phyloP scores from a whole-genome alignment of 2,888 invertebrate species.

The Polydrusus pterygomalis region DNA sequence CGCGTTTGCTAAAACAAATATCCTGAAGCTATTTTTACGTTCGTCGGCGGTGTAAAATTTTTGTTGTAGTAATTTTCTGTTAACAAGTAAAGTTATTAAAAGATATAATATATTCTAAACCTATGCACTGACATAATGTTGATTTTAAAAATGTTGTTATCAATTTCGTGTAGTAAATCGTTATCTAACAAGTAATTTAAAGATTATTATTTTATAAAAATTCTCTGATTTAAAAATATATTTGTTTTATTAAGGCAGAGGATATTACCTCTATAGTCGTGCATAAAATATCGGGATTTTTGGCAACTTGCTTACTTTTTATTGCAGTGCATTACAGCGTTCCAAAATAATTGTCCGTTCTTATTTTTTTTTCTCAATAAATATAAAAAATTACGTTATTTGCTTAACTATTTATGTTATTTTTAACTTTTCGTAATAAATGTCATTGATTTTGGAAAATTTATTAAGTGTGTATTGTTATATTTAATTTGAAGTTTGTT shows the following conservation, averaged over 20 bases:
- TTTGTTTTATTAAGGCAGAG: conserved; percentile 14
- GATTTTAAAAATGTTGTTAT: conserved; percentile 10
- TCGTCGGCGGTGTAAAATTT: not conserved
- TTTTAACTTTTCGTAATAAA: conserved; percentile 9
- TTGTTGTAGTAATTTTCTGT: not conserved
- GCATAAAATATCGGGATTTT: conserved; percentile 23
- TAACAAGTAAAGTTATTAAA: not conserved
- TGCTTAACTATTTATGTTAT: not conserved
- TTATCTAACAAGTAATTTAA: conserved; percentile 25
- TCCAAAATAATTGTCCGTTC: conserved; percentile 6
- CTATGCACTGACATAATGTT: not conserved
- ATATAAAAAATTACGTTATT: not conserved
- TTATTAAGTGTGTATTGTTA: not conserved
- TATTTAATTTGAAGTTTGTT: not conserved
- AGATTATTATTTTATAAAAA: conserved; percentile 23
- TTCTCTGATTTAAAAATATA: conserved; percentile 22
- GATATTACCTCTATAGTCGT: conserved; percentile 7
- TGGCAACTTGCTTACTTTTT: conserved; percentile 33
- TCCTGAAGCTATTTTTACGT: conserved; percentile 10
- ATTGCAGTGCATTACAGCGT: conserved; percentile 3
- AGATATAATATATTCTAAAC: not conserved
- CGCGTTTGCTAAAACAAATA: not conserved
- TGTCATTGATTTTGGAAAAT: not conserved
- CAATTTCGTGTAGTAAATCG: conserved; percentile 19
- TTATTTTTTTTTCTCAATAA: not conserved